Percentiles rank a stretch among this genome's conserved stretches.
Conservation (phyloP, 1,140 invertebrate species). For the Macrosteles quadrilineatus region DNA sequence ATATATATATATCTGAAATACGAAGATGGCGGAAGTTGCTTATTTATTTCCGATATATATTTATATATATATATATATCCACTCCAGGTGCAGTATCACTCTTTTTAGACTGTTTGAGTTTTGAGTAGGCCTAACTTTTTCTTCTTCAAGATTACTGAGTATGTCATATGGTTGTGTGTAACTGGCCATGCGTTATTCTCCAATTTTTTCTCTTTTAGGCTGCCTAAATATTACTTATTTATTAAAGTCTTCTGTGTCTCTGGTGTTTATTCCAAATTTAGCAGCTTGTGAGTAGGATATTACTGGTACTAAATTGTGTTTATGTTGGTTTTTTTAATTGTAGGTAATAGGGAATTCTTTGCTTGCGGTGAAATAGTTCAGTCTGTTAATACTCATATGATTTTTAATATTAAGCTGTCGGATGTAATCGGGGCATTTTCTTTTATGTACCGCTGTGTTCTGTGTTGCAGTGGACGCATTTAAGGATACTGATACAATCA, state of each 20-base stretch:
- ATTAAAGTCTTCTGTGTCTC: background rate
- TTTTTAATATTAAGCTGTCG: background rate
- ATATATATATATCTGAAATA: too few species aligned
- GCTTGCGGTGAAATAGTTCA: background rate
- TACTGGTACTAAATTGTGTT: background rate
- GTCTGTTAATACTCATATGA: background rate
- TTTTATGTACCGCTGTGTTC: background rate
- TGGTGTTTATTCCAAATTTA: too few species aligned
- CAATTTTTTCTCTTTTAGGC: background rate
- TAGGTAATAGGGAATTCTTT: background rate
- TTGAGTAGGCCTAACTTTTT: too few species aligned
- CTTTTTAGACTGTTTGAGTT: too few species aligned
- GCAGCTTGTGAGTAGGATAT: background rate
- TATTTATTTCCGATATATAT: too few species aligned
- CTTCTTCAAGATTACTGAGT: too few species aligned
- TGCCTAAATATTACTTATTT: background rate
- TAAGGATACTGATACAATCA: background rate
- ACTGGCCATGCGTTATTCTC: too few species aligned
- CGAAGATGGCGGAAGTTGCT: too few species aligned
- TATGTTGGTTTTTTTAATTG: background rate
- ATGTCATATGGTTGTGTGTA: too few species aligned
- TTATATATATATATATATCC: too few species aligned
- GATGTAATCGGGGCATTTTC: background rate
- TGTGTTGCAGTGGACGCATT: background rate
- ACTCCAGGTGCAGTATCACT: too few species aligned